Conservation (phyloP, 2,113 vertebrate genomes). For the Chiloscyllium plagiosum region DNA sequence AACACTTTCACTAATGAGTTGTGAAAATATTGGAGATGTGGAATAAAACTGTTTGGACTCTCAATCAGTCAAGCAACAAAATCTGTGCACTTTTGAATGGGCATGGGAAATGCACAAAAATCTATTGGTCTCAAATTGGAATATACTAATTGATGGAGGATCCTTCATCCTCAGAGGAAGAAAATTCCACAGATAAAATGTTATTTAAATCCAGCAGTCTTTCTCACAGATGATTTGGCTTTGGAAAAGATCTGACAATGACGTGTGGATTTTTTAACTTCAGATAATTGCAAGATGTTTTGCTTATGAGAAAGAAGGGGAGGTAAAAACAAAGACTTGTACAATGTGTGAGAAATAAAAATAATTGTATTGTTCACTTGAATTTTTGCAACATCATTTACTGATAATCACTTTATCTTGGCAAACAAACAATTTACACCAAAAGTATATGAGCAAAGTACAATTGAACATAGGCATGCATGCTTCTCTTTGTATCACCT, state of each 20-base stretch:
- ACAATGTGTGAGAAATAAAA: background rate
- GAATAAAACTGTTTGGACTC: background rate
- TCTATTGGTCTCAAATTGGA: too few relatives aligned
- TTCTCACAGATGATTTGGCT: background rate
- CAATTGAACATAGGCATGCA: too few relatives aligned
- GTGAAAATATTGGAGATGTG: background rate
- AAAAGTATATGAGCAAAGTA: too few relatives aligned
- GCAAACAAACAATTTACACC: too few relatives aligned
- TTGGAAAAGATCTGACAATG: background rate
- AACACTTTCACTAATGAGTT: background rate
- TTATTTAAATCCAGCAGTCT: background rate
- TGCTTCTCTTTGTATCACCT: too few relatives aligned
- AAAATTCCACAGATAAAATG: background rate
- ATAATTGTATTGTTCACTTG: too few relatives aligned
- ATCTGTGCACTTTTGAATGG: too few relatives aligned
- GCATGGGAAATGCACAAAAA: too few relatives aligned
- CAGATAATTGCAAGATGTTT: background rate
- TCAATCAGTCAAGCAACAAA: background rate
- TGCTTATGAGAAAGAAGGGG: background rate
- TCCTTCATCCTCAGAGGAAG: too few relatives aligned
- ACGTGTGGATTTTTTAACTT: background rate
- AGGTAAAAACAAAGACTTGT: background rate
- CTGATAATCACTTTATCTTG: too few relatives aligned
- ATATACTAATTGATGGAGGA: too few relatives aligned
- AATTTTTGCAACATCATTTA: too few relatives aligned